Percentiles rank a stretch among this genome's conserved stretches.
These are phyloP conservation scores for Camptogramma bilineatum DNA, from an alignment of 2,888 invertebrate species.

Conservation along the genomic window DNA sequence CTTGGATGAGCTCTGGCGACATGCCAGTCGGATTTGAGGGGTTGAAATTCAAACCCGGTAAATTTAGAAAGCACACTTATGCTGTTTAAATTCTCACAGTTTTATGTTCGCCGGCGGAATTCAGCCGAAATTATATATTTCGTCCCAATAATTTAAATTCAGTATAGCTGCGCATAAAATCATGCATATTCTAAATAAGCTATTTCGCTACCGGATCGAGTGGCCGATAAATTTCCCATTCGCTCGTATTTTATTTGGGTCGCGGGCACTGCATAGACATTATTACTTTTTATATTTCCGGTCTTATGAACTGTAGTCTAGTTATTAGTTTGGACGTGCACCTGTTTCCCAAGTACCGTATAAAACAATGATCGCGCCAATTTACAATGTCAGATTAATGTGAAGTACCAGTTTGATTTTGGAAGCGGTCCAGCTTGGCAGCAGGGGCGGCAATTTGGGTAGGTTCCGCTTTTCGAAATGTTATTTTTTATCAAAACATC, in stretches of 20 bases:
- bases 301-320: neutral
- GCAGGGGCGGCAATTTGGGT: constrained; percentile 62
- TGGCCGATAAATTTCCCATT: constrained; percentile 43
- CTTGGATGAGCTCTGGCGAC: constrained; percentile 56
- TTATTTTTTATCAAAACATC: constrained; percentile 62
- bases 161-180: constrained; percentile 36
- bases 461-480: constrained; percentile 48
- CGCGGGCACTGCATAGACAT: neutral
- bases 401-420: constrained; percentile 60
- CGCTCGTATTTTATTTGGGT: constrained; percentile 39
- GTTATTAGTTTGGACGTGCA: constrained; percentile 14
- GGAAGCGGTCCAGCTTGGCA: constrained; percentile 69
- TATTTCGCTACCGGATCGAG: constrained; percentile 40
- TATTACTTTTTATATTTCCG: constrained; percentile 9
- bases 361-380: constrained; percentile 65
- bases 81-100: constrained; percentile 26
- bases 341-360: constrained; percentile 35
- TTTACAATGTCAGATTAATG: constrained; percentile 63
- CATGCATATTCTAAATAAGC: constrained; percentile 46
- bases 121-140: constrained; percentile 21
- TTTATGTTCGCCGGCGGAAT: constrained; percentile 22
- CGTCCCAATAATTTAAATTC: constrained; percentile 36
- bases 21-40: constrained; percentile 60
- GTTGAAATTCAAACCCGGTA: constrained; percentile 52
- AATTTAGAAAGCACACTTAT: constrained; percentile 50